A percentile compares a stretch with the other conserved stretches of the same genome.
Evolutionary conservation across 2,113 vertebrate genomes (phyloP).

Genomic region (Sminthopsis crassicaudata): DNA sequence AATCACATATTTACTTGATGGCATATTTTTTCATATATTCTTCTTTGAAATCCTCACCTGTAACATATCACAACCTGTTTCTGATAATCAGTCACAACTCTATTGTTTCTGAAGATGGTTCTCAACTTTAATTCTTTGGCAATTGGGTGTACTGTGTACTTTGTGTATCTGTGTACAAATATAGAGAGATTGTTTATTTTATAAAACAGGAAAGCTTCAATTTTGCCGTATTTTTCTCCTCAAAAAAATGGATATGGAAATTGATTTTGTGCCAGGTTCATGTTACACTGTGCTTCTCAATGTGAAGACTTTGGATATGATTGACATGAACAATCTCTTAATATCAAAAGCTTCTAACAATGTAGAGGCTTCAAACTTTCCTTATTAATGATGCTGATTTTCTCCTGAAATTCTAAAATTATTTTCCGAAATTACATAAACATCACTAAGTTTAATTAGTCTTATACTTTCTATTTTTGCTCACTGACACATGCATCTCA

Average conservation of each 20-base stretch:
- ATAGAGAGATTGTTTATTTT: not conserved
- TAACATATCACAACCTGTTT: too few species aligned
- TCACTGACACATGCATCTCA: not conserved
- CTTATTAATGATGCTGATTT: not conserved
- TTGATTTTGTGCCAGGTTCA: slow-evolving; percentile 7
- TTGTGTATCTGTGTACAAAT: not conserved
- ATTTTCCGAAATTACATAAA: slow-evolving; percentile 8
- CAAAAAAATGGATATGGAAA: not conserved
- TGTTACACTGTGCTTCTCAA: not conserved
- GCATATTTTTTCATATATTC: too few species aligned
- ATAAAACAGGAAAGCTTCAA: not conserved
- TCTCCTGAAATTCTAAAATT: slow-evolving; percentile 12
- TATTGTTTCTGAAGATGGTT: not conserved
- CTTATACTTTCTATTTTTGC: not conserved
- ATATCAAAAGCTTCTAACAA: not conserved
- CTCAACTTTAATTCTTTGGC: not conserved
- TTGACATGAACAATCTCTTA: not conserved
- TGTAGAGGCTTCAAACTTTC: slow-evolving; percentile 8
- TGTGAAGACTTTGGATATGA: not conserved
- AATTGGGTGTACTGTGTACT: not conserved
- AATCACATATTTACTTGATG: too few species aligned
- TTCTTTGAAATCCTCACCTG: too few species aligned
- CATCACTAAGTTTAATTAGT: slow-evolving; percentile 17
- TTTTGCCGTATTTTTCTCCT: not conserved
- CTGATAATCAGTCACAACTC: too few species aligned